Base-by-base conservation (phyloP, 2,888 invertebrate genomes). In the Dolichomitus sp. region DNA sequence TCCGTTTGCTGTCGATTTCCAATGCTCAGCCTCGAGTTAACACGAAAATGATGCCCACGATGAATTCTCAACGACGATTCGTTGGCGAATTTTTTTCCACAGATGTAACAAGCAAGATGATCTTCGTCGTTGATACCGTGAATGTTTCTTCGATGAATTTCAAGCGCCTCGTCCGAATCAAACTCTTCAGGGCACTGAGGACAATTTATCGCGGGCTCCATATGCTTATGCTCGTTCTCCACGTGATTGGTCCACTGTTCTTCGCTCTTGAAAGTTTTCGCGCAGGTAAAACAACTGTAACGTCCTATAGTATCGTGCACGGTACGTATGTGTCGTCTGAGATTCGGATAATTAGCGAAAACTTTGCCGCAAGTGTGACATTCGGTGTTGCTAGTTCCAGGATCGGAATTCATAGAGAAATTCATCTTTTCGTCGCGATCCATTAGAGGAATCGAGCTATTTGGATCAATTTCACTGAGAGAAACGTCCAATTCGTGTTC, bases 31-130 rank as follows among this genome's bases (percentile, higher is more conserved):
- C 85, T 94, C 76, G 86, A 95, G 85, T 92, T 95, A 92, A 89
- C 95, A 89, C 90, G 95, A 92, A 93, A 95, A 94, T 93, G 96
- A 94, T 90, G 96, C 91, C 94, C 96, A 92, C 93, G 94, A 92
- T 95, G 96, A 93, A 94, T 96, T 69, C 95, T 95, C 37, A 96
- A 91, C 12, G 96, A 96, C 19, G 95, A 93, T 27, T 95, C 95
- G 14, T 96, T 96, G 81, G 94, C 95, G 68, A 96, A 95, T 0
- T 95, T 94, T 84, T 96, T 95, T 1, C 95, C 95, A 86, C 96
- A 96, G 70, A 96, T 94, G 85, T 95, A 95, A 87, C 96, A 96
- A 91, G 95, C 95, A 87, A 95, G 95, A 81, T 94, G 91, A 45
- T 94, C 91, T 6, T 94, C 81, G 45, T 80, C 80, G 12, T 76